Conservation (phyloP, 64 coral and sea anemone genomes). For the Montipora cactus region DNA sequence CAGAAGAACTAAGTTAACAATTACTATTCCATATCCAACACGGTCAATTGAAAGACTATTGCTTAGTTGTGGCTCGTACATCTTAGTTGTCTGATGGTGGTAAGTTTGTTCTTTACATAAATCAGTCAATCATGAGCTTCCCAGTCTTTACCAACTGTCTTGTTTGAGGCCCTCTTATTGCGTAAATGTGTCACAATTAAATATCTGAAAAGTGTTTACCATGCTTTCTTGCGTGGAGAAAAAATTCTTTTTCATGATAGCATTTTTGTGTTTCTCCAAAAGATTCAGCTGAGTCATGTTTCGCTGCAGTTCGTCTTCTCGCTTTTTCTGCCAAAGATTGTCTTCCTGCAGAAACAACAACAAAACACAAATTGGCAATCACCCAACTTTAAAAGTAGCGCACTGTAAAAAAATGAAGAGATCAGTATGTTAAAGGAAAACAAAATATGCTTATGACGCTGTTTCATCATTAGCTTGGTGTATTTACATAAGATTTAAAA, state of each 20-base stretch:
- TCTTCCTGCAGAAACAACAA: constrained; percentile 25
- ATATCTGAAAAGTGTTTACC: background rate
- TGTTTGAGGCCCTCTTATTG: background rate
- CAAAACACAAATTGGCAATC: background rate
- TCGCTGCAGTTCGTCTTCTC: constrained; percentile 70
- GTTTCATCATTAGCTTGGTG: too few relatives aligned
- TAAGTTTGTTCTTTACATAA: too few relatives aligned
- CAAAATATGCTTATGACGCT: too few relatives aligned
- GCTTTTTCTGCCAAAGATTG: constrained; percentile 60
- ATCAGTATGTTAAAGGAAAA: background rate
- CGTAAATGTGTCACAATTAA: background rate
- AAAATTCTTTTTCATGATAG: constrained; percentile 12
- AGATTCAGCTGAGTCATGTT: constrained; percentile 59
- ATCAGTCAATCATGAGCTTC: too few relatives aligned
- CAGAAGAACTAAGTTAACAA: background rate
- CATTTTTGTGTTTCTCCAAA: constrained; percentile 69
- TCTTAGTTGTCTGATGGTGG: background rate
- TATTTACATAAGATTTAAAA: too few relatives aligned
- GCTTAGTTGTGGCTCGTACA: background rate
- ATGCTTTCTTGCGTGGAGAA: constrained; percentile 47
- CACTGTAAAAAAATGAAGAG: background rate
- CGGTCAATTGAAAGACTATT: too few relatives aligned
- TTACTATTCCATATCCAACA: background rate
- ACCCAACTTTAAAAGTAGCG: too few relatives aligned
- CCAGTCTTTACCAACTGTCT: too few relatives aligned